A percentile compares a stretch with the other conserved stretches of the same genome.
Conservation (phyloP, 2,797 vertebrate species). For the Leptoclinus maculatus region DNA sequence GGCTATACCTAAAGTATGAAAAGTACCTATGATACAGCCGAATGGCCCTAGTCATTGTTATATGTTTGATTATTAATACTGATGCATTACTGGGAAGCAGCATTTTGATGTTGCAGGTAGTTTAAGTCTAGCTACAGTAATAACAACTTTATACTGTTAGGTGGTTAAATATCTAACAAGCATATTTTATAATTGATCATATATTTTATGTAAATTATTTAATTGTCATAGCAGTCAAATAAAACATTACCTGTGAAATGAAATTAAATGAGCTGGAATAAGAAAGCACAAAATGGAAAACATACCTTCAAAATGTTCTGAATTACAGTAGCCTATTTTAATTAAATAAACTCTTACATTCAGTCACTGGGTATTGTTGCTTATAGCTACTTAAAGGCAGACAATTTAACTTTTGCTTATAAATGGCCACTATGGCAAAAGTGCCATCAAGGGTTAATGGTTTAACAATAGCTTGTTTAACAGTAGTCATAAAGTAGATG, state of each 20-base stretch:
- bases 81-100: not conserved
- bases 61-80: not conserved
- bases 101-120: not conserved
- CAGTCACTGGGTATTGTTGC: not conserved
- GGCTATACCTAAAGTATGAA: no score
- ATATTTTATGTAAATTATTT: not conserved
- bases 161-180: not conserved
- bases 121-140: not conserved
- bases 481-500: not conserved
- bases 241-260: not conserved
- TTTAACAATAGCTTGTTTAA: not conserved
- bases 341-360: not conserved
- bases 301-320: no score
- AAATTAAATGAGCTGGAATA: not conserved
- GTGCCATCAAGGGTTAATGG: not conserved
- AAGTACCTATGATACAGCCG: not conserved
- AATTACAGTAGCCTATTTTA: not conserved
- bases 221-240: not conserved
- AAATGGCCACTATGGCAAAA: not conserved
- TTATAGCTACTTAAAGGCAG: not conserved
- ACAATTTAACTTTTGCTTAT: not conserved
- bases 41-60: not conserved
- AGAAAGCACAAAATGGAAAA: not conserved
- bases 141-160: not conserved
- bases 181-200: not conserved